A percentile compares a stretch with the other conserved stretches of the same genome.
These are phyloP conservation scores for Proteles cristata DNA, from an alignment of 2,113 vertebrate genomes.

Conservation along the genomic window DNA sequence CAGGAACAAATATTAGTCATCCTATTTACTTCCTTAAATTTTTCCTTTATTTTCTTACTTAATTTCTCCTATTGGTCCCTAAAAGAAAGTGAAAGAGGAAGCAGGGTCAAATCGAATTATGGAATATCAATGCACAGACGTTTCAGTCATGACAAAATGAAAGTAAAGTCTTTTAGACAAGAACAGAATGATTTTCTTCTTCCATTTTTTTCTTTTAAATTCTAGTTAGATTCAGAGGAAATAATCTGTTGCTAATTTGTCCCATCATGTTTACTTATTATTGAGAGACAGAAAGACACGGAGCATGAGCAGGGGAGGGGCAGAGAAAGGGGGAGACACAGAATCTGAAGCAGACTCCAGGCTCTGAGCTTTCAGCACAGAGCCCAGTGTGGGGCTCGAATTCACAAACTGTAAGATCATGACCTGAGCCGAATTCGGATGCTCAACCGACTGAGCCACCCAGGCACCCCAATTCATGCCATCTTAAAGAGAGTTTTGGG, in stretches of 20 bases:
- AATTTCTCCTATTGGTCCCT: not conserved
- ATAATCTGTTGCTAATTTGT: not conserved
- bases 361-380: no score
- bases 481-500: not conserved
- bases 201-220: not conserved
- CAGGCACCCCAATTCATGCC: not conserved
- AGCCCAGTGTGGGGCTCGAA: no score
- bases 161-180: not conserved
- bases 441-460: no score
- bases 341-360: no score
- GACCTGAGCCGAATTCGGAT: no score
- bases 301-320: no score
- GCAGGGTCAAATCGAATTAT: not conserved
- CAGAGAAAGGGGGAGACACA: no score
- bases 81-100: conserved; percentile 27
- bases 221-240: not conserved
- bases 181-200: not conserved
- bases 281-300: no score
- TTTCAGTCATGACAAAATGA: conserved; percentile 13
- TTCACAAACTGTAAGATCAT: no score
- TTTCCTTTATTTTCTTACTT: not conserved
- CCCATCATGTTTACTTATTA: not conserved
- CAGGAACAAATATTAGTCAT: not conserved
- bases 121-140: not conserved
- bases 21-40: not conserved